Conservation (phyloP, 2,113 vertebrate species). For the Pygoscelis adeliae region DNA sequence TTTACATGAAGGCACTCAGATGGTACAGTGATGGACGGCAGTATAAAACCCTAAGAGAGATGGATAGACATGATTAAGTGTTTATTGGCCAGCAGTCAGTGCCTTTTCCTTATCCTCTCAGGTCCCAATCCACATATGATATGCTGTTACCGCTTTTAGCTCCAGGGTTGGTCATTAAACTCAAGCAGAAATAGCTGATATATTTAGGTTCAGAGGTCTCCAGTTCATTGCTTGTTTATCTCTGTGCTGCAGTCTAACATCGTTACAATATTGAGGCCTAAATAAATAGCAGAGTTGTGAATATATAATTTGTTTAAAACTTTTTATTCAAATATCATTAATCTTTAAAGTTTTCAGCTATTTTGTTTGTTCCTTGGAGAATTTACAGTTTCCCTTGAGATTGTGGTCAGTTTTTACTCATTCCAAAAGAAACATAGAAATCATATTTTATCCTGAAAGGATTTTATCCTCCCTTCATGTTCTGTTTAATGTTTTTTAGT, state of each 20-base stretch:
- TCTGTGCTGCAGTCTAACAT: not conserved
- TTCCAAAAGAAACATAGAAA: constrained; percentile 29
- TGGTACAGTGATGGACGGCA: constrained; percentile 5
- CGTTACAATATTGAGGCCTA: not conserved
- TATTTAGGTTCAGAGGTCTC: constrained; percentile 46
- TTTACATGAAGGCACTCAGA: constrained; percentile 1
- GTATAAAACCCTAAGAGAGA: constrained; percentile 31
- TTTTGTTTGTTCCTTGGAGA: constrained; percentile 12
- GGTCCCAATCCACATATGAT: constrained; percentile 39
- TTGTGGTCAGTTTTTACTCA: not conserved
- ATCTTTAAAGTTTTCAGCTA: not conserved
- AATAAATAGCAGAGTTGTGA: not conserved
- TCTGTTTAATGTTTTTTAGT: constrained; percentile 45
- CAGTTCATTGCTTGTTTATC: constrained; percentile 39
- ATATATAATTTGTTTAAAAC: not conserved
- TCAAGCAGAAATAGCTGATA: constrained; percentile 25
- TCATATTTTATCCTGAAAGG: constrained; percentile 20
- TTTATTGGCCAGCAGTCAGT: constrained; percentile 47
- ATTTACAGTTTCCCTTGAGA: not conserved
- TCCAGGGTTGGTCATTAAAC: constrained; percentile 46
- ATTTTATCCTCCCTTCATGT: constrained; percentile 31
- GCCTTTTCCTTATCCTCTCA: constrained; percentile 34
- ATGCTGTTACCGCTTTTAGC: constrained; percentile 31
- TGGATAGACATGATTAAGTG: constrained; percentile 51
- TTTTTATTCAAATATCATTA: not conserved